Conservation (phyloP, 2,888 invertebrate genomes). For the Tortricodes alternella region DNA sequence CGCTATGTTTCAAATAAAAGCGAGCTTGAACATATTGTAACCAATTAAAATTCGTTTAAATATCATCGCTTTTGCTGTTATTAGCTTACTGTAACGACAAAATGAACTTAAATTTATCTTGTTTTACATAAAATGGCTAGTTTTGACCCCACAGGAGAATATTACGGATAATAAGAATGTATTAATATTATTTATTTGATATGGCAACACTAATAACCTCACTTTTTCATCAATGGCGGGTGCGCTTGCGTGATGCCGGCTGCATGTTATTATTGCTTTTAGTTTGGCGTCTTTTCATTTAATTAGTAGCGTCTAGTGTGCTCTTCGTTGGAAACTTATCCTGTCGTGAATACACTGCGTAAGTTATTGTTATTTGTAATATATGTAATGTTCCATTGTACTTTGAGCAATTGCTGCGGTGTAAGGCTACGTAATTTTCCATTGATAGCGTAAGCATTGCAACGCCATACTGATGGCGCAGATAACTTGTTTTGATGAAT, state of each 20-base stretch:
- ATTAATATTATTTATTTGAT: conserved; percentile 29
- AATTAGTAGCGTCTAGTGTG: conserved; percentile 53
- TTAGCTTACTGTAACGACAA: no score
- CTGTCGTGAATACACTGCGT: conserved; percentile 40
- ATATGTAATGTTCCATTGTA: conserved; percentile 39
- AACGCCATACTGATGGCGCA: conserved; percentile 74
- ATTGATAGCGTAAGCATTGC: conserved; percentile 42
- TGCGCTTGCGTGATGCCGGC: conserved; percentile 83
- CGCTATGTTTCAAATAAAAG: background rate
- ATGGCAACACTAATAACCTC: conserved; percentile 57
- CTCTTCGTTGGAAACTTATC: conserved; percentile 47
- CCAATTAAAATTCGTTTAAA: background rate
- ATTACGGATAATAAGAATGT: background rate
- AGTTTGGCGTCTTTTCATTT: conserved; percentile 71
- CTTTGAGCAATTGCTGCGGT: conserved; percentile 39
- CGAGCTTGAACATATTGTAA: background rate
- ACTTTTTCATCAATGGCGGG: conserved; percentile 71
- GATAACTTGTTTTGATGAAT: conserved; percentile 54
- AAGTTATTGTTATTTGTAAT: conserved; percentile 32
- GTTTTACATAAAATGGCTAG: background rate
- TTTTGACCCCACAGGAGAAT: background rate
- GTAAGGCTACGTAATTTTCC: conserved; percentile 62
- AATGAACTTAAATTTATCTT: background rate
- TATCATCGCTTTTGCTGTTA: background rate
- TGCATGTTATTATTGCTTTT: conserved; percentile 72